Evolutionary conservation across 2,113 vertebrate genomes (phyloP), one percentile per base, ranked within the genome.

Genomic region (Leptosomus discolor): DNA sequence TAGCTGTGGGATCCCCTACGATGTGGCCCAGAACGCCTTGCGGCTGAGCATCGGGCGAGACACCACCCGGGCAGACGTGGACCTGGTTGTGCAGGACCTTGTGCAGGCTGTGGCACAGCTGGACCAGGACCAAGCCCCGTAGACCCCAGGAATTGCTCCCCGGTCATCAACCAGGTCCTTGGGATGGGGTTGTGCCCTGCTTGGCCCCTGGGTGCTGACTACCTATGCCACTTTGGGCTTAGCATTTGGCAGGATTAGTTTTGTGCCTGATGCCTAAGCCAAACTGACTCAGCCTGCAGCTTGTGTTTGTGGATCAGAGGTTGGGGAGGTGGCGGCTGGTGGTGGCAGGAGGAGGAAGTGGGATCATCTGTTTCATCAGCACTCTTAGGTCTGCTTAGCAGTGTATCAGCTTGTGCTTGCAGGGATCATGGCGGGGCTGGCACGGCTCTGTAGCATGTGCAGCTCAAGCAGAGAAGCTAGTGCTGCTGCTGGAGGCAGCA

Each of bases 11-110:
- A 68, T 99, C 71, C 97, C 98, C 3, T 67, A 90, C 0, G 97
- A 98, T 0, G 98, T 99, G 96, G 99, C 99, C 1, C 97, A 92
- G 60, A 99, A 99, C 0, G 99, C 99, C 2, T 37, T 99, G 81
- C 98, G 99, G 84, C 97, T 99, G 89, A 99, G 99, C 1, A 98
- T 99, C 90, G 99, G 99, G 23, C 98, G 99, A 16, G 83, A 95
- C 68, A 99, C 99, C 27, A 98, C 98, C 12, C 97, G 65, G 63
- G 97, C 98, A 0, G 99, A 99, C 0, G 98, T 99, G 97, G 99
- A 99, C 69, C 86, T 98, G 22, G 98, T 98, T 1, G 98, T 99
- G 96, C 98, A 99, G 93, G 99, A 99, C 96, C 98, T 99, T 36
- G 74, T 96, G 95, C 98, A 98, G 93, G 98, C 99, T 0, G 99